Base-by-base conservation (phyloP, 92 coral and sea anemone genomes). In the Umimayanthus kanabou region DNA sequence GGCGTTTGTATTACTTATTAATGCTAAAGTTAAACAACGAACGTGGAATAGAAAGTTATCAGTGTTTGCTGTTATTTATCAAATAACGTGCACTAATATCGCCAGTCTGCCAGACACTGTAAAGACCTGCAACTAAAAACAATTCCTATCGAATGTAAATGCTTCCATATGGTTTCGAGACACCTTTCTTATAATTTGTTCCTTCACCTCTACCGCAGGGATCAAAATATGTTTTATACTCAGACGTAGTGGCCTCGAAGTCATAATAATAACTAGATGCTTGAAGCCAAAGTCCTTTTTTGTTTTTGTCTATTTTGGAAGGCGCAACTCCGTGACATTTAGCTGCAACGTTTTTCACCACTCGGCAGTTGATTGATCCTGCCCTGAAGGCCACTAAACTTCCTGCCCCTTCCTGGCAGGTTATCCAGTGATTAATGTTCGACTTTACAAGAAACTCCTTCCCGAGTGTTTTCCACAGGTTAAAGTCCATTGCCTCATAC, bases 271-370 rank as follows among this genome's bases (percentile, higher is more conserved):
- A 25, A 7, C 2, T 2, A 43, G 64, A 10, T 66, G 10, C 2
- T n/a, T 66, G 13, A 2, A 82, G 37, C 0, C 0, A 82, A 23
- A 67, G 2, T n/a, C 86, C 86, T 10, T 42, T 23, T 0, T 23
- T 42, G 25, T 39, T 76, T 0, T 0, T 39, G 1, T 42, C 65
- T 66, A 65, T 82, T 22, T 40, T n/a, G 1, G 29, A 8, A 0
- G 89, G 89, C 43, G 89, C 85, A 30, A 6, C 22, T 28, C 85
- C 85, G 40, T 87, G 89, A 58, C 89, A 87, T 87, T 87, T 87
- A 23, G 47, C 26, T 3, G 89, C 78, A 18, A 87, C 85, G 45
- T 87, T 87, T 77, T 66, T 87, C 10, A 66, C 84, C 76, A 77
- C 84, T 13, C 80, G 66, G 42, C 85, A 87, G 80, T 26, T 87